Evolutionary conservation across 2,797 vertebrate species (phyloP), one percentile per base, ranked within the genome.

Genomic region (Pseudochaenichthys georgianus): DNA sequence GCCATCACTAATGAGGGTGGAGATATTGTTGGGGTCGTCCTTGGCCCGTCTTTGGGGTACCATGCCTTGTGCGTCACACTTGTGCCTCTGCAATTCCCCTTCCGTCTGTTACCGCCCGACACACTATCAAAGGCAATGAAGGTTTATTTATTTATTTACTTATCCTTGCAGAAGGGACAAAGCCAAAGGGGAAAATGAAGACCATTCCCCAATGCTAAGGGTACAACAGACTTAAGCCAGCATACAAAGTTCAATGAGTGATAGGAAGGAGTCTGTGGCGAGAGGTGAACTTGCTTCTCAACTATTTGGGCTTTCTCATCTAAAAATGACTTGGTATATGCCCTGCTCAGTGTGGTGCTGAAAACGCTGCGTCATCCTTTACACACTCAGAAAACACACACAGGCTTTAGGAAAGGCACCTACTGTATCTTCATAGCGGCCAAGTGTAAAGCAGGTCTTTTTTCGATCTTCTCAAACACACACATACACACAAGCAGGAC

Each of bases 21-120:
- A 48, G 10, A 73, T 54, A 82, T 85, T 50, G 58, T 70, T 57
- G 60, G 46, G 74, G 16, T 73, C 21, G 73, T 88, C 89, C 84
- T 92, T 79, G 21, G 23, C 28, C 64, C 77, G 79, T 88, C 92
- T 88, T 92, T 88, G 60, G 76, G 50, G 64, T 48, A 13, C 6
- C 0, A n/a, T 34, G 43, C n/a, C 11, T 54, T 31, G 28, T 53
- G 46, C 58, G 9, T 84, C 68, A 60, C 61, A 46, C 55, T 4
- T 28, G 17, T 54, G 42, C 46, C 31, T 70, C 28, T 21, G 51
- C 55, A 54, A 71, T 78, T 76, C 60, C 67, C 61, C 13, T 65
- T 50, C 73, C n/a, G 9, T 77, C 77, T 76, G 70, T 64, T 58
- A 16, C 52, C 34, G 3, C 62, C 52, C 51, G 17, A 75, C 61